Evolutionary conservation across 2,113 vertebrate species (phyloP).

Genomic region (Engraulis encrasicolus): DNA sequence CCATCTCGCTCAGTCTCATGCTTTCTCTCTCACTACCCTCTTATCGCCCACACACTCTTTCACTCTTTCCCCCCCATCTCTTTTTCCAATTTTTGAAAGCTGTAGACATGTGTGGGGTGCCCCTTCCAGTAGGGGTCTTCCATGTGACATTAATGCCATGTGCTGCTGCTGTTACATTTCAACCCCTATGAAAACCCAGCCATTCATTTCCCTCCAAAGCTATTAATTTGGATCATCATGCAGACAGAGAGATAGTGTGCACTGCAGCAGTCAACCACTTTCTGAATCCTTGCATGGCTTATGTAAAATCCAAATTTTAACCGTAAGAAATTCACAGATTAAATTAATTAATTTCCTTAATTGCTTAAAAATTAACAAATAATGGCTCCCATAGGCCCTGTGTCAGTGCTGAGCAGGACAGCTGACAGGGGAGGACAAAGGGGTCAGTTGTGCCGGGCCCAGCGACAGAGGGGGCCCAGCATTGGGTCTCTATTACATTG

Average conservation of each 20-base stretch:
- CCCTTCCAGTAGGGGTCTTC: not conserved
- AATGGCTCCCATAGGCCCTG: too few relatives aligned
- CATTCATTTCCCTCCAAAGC: conserved; percentile 36
- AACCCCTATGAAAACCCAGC: conserved; percentile 1
- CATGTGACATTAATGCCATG: not conserved
- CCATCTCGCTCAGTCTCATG: too few relatives aligned
- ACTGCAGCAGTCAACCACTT: not conserved
- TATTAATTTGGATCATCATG: conserved; percentile 18
- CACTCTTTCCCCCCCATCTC: not conserved
- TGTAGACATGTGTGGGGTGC: not conserved
- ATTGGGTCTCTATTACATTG: too few relatives aligned
- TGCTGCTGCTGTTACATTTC: not conserved
- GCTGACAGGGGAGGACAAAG: too few relatives aligned
- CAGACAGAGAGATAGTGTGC: not conserved
- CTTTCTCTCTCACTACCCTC: too few relatives aligned
- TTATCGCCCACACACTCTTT: not conserved
- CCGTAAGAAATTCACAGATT: too few relatives aligned
- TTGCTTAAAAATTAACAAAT: too few relatives aligned
- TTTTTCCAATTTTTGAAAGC: not conserved
- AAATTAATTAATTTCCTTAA: too few relatives aligned
- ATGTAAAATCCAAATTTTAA: not conserved
- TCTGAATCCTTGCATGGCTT: not conserved
- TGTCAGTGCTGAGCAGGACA: too few relatives aligned
- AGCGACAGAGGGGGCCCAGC: too few relatives aligned
- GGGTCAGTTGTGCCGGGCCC: too few relatives aligned